These are phyloP conservation scores for Orthonevra nobilis DNA, from an alignment of 2,888 invertebrate genomes.

Conservation along the genomic window DNA sequence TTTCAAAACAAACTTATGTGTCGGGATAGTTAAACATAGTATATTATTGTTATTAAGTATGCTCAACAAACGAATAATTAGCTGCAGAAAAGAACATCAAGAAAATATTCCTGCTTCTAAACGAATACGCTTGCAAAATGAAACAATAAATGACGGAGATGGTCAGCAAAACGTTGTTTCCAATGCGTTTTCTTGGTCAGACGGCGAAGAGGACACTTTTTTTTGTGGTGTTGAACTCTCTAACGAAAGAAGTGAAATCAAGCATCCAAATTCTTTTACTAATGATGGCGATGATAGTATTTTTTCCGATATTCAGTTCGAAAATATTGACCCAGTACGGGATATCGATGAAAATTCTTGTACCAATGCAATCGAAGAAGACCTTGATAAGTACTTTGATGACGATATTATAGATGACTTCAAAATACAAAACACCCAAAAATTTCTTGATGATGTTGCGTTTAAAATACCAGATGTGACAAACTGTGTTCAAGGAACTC, in stretches of 20 bases:
- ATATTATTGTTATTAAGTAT: too few relatives aligned
- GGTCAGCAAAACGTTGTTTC: too few relatives aligned
- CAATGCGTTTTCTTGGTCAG: conserved; percentile 55
- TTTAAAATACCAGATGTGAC: conserved; percentile 73
- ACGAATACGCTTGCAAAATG: conserved; percentile 2
- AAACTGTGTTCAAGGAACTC: conserved; percentile 74
- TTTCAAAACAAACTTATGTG: too few relatives aligned
- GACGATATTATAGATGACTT: conserved; percentile 60
- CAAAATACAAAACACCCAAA: conserved; percentile 76
- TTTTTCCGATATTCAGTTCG: conserved; percentile 63
- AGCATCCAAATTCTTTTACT: conserved; percentile 28
- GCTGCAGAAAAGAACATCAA: too few relatives aligned
- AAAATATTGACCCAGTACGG: conserved; percentile 39
- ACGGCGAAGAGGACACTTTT: conserved; percentile 74
- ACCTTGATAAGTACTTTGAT: conserved; percentile 71
- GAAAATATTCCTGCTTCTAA: conserved; percentile 30
- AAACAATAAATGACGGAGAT: too few relatives aligned
- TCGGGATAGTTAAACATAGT: too few relatives aligned
- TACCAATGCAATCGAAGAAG: conserved; percentile 29
- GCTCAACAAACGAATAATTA: too few relatives aligned
- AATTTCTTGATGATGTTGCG: conserved; percentile 76
- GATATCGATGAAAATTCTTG: conserved; percentile 71
- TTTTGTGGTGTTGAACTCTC: conserved; percentile 74
- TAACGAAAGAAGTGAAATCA: conserved; percentile 6
- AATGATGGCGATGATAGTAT: conserved; percentile 64